These are phyloP conservation scores for Copidosoma aretas DNA, from an alignment of 2,888 invertebrate genomes.

Conservation along the genomic window DNA sequence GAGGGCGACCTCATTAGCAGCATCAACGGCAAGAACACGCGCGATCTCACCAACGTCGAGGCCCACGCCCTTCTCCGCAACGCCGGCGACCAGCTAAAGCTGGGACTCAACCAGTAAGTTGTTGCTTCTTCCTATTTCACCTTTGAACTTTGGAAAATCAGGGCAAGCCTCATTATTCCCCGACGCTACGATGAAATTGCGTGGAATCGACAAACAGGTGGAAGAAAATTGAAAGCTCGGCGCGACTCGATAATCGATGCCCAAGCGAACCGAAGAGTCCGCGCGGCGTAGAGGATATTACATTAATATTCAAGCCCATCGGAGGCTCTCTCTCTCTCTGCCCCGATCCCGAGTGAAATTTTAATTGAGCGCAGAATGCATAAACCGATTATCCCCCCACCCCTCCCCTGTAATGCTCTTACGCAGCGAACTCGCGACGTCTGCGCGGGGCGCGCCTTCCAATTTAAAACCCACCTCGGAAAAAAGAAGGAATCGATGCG, in stretches of 20 bases:
- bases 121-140: too few relatives aligned
- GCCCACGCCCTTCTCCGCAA: constrained; percentile 77
- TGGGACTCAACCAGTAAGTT: constrained; percentile 79
- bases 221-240: not conserved
- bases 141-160: too few relatives aligned
- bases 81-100: constrained; percentile 71
- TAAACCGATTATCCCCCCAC: constrained; percentile 14
- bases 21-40: constrained; percentile 76
- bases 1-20: constrained; percentile 83
- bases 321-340: too few relatives aligned
- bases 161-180: too few relatives aligned
- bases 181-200: constrained; percentile 44
- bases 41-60: constrained; percentile 73
- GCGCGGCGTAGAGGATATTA: too few relatives aligned
- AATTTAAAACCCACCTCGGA: too few relatives aligned
- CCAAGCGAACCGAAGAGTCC: too few relatives aligned
- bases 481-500: too few relatives aligned
- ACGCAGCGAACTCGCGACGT: not conserved
- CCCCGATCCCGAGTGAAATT: too few relatives aligned
- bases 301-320: too few relatives aligned
- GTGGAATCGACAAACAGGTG: not conserved
- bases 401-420: not conserved
- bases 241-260: not conserved
- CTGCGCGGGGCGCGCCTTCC: too few relatives aligned
- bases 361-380: not conserved